These are phyloP conservation scores for Entomyzon cyanotis DNA, from an alignment of 2,113 vertebrate species.

Conservation along the genomic window DNA sequence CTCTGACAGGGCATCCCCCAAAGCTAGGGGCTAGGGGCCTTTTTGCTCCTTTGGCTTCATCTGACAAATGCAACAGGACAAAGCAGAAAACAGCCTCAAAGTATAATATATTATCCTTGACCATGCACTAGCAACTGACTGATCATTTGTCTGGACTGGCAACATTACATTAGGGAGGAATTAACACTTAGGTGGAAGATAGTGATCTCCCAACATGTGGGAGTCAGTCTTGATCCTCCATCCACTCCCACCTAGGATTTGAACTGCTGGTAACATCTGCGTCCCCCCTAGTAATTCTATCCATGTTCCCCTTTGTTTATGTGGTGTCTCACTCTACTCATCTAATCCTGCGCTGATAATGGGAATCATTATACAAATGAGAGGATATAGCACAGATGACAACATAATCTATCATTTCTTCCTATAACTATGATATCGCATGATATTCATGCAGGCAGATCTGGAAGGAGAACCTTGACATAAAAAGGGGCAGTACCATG, in stretches of 20 bases:
- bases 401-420: constrained; percentile 18
- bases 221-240: neutral
- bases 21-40: accelerated
- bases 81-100: neutral
- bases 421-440: neutral
- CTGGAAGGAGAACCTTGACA: neutral
- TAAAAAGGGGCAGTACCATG: neutral
- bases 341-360: neutral
- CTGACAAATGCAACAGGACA: neutral
- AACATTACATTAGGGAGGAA: neutral
- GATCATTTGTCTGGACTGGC: neutral
- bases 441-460: neutral
- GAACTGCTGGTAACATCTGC: neutral
- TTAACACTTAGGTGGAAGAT: neutral
- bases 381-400: neutral
- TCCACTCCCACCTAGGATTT: neutral
- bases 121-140: neutral
- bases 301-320: neutral
- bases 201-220: neutral
- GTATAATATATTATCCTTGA: neutral
- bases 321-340: neutral
- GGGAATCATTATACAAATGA: neutral
- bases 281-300: neutral
- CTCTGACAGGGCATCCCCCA: neutral
- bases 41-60: neutral